Conservation (phyloP, 2,113 vertebrate genomes). For the Pseudorhombus dupliciocellatus region DNA sequence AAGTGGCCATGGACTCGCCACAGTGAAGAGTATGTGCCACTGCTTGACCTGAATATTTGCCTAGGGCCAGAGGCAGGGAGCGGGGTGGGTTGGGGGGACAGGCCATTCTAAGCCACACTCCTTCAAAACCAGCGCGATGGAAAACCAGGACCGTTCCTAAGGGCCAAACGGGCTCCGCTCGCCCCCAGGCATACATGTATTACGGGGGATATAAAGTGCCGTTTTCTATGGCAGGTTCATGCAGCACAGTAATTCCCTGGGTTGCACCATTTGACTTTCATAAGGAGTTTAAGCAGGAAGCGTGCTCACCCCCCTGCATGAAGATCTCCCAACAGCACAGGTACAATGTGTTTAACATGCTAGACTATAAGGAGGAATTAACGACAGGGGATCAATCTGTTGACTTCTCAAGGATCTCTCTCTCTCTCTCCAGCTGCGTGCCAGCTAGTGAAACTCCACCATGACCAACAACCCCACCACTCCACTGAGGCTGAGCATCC, state of each 20-base stretch:
- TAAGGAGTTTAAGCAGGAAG: conserved; percentile 62
- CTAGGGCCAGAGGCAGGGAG: conserved; percentile 71
- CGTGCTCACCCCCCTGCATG: conserved; percentile 47
- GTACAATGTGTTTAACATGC: conserved; percentile 42
- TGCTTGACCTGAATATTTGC: conserved; percentile 81
- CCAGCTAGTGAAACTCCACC: conserved; percentile 17
- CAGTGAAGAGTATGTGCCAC: conserved; percentile 72
- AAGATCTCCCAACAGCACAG: conserved; percentile 46
- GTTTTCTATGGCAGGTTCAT: conserved; percentile 48
- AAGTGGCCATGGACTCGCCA: conserved; percentile 32
- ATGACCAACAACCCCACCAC: too few relatives aligned
- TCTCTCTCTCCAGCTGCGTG: conserved; percentile 20
- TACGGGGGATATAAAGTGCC: conserved; percentile 49
- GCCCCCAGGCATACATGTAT: conserved; percentile 49
- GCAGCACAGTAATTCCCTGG: conserved; percentile 39
- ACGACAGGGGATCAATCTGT: conserved; percentile 18
- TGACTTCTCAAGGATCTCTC: conserved; percentile 13
- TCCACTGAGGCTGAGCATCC: neutral
- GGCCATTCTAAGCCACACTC: conserved; percentile 48
- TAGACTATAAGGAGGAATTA: conserved; percentile 39
- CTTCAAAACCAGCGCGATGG: conserved; percentile 25
- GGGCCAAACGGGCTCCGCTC: conserved; percentile 64
- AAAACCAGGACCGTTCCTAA: conserved; percentile 67
- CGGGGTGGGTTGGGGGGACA: conserved; percentile 19
- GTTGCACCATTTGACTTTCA: conserved; percentile 64